These are phyloP conservation scores for Drosophila melanica DNA, from an alignment of 1,140 invertebrate genomes.

Conservation along the genomic window DNA sequence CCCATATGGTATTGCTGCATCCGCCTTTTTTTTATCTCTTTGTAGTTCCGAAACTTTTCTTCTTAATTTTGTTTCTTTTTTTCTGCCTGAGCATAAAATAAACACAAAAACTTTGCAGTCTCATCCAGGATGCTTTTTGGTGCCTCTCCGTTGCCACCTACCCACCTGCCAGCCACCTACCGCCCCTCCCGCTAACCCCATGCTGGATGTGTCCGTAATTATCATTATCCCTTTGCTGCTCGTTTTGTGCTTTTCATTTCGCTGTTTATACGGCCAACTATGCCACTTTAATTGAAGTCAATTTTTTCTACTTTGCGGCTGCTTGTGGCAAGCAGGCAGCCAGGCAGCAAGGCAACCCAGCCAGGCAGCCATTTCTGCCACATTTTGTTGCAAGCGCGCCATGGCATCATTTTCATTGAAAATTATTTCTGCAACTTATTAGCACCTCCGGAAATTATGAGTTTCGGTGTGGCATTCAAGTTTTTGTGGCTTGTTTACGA, in stretches of 20 bases:
- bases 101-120: conserved; percentile 77
- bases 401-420: conserved; percentile 64
- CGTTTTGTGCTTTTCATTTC: conserved; percentile 75
- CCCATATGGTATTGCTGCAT: conserved; percentile 46
- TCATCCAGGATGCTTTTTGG: conserved; percentile 55
- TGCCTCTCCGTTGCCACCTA: not conserved
- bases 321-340: conserved; percentile 23
- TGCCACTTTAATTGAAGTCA: conserved; percentile 81
- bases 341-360: not conserved
- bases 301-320: conserved; percentile 72
- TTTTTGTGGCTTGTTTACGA: conserved; percentile 72
- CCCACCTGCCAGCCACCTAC: not conserved
- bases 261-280: conserved; percentile 78
- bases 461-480: conserved; percentile 59
- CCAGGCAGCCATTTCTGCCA: not conserved
- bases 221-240: conserved; percentile 71
- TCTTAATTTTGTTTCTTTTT: conserved; percentile 20
- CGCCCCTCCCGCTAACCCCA: not conserved
- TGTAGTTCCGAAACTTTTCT: conserved; percentile 19
- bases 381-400: conserved; percentile 23
- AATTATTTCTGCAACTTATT: conserved; percentile 81
- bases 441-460: conserved; percentile 82
- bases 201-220: conserved; percentile 61
- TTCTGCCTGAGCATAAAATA: conserved; percentile 64
- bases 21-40: conserved; percentile 34